Percentiles rank a stretch among this genome's conserved stretches.
phyloP scores from a whole-genome alignment of 2,113 vertebrate genomes.

The Nycticebus coucang region DNA sequence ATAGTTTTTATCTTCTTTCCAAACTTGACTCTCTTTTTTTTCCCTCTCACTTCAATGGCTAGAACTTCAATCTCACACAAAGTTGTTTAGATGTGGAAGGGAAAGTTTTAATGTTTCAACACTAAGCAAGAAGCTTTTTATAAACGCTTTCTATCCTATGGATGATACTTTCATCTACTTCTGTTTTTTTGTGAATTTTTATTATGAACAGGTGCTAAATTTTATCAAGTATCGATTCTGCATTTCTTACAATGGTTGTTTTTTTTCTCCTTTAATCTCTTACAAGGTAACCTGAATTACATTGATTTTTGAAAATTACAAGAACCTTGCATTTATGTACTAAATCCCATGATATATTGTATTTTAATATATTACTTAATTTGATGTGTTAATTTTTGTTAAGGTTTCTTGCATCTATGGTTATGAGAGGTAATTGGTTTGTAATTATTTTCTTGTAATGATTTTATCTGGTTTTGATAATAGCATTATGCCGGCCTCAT shows the following conservation, averaged over 20 bases:
- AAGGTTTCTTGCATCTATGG: not conserved
- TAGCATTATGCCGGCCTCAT: not conserved
- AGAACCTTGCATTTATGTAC: not conserved
- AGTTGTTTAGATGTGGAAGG: not conserved
- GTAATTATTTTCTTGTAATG: conserved; percentile 1
- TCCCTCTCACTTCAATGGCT: not conserved
- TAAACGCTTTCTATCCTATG: not conserved
- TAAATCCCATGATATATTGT: not conserved
- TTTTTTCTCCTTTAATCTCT: not conserved
- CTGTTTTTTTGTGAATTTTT: conserved; percentile 6
- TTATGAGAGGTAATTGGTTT: not conserved
- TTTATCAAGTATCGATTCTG: not conserved
- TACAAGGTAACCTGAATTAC: not conserved
- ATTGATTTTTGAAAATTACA: conserved; percentile 16
- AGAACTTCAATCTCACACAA: not conserved
- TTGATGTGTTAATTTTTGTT: conserved; percentile 50
- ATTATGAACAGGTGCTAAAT: not conserved
- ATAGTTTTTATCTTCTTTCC: not conserved
- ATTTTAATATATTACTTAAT: conserved; percentile 45
- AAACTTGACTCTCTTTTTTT: not conserved
- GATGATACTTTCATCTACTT: not conserved
- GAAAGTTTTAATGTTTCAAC: not conserved
- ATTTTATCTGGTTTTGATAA: conserved; percentile 43
- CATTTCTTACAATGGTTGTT: not conserved
- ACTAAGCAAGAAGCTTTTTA: not conserved